These are phyloP conservation scores for Geotrupes spiniger DNA, from an alignment of 2,888 invertebrate genomes.

Conservation along the genomic window DNA sequence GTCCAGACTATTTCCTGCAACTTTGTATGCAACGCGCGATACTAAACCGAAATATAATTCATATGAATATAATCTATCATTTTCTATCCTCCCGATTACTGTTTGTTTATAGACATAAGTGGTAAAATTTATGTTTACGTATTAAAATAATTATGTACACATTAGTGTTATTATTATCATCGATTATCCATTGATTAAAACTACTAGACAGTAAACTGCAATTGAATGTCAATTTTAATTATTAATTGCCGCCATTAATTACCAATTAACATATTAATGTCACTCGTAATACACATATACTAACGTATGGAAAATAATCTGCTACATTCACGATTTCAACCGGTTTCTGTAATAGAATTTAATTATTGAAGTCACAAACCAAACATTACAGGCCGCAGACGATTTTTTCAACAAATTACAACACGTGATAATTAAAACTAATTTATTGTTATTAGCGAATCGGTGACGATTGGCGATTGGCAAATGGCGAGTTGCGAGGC, in stretches of 20 bases:
- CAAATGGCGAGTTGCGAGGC: too few species aligned
- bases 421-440: neutral
- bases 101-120: too few species aligned
- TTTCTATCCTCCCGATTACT: too few species aligned
- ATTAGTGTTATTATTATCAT: conserved; percentile 7
- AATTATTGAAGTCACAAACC: conserved; percentile 2
- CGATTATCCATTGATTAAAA: conserved; percentile 11
- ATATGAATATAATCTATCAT: conserved; percentile 1
- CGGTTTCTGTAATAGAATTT: too few species aligned
- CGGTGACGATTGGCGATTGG: too few species aligned
- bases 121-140: conserved; percentile 5
- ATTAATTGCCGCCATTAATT: conserved; percentile 20
- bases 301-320: neutral
- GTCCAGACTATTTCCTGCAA: too few species aligned
- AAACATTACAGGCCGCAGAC: neutral
- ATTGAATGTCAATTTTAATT: conserved; percentile 19
- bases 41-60: conserved; percentile 3
- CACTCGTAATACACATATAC: conserved; percentile 10
- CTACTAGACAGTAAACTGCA: conserved; percentile 16
- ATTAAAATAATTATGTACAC: conserved; percentile 3
- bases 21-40: too few species aligned
- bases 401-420: too few species aligned
- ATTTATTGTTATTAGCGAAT: too few species aligned
- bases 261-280: conserved; percentile 18
- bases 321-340: too few species aligned